A percentile compares a stretch with the other conserved stretches of the same genome.
Evolutionary conservation across 2,113 vertebrate genomes (phyloP).

Genomic region (Egretta garzetta): DNA sequence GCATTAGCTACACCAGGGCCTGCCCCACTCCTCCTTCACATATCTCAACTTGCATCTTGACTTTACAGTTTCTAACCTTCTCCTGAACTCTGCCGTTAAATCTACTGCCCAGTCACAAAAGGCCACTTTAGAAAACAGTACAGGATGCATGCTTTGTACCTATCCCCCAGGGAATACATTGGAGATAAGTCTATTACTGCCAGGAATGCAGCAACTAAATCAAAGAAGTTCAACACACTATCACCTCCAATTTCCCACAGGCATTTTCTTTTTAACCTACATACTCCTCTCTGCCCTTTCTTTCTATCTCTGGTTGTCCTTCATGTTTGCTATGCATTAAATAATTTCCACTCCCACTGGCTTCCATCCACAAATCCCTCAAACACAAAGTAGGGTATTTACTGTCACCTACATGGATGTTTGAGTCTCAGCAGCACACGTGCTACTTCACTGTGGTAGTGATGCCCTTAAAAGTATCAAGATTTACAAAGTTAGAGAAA

Average conservation of each 20-base stretch:
- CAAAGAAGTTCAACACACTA: neutral
- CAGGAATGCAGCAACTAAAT: constrained; percentile 22
- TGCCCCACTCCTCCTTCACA: neutral
- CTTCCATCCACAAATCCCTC: neutral
- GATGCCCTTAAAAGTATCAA: neutral
- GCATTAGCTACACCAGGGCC: neutral
- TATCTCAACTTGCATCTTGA: neutral
- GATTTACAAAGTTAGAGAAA: neutral
- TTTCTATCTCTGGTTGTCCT: neutral
- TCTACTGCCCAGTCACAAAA: neutral
- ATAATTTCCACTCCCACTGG: neutral
- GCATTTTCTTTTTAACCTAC: neutral
- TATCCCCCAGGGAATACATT: neutral
- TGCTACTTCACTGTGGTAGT: neutral
- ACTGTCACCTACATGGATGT: neutral
- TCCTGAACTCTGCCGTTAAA: neutral
- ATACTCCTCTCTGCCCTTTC: neutral
- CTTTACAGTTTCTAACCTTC: neutral
- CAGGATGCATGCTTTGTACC: neutral
- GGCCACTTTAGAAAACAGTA: neutral
- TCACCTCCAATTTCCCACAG: neutral
- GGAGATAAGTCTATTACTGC: neutral
- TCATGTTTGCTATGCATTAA: neutral
- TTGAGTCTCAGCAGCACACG: neutral
- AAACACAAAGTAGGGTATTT: neutral